Percentiles rank a stretch among this genome's conserved stretches.
Conservation (phyloP, 2,797 vertebrate genomes). For the Tokudaia tokunoshimensis region DNA sequence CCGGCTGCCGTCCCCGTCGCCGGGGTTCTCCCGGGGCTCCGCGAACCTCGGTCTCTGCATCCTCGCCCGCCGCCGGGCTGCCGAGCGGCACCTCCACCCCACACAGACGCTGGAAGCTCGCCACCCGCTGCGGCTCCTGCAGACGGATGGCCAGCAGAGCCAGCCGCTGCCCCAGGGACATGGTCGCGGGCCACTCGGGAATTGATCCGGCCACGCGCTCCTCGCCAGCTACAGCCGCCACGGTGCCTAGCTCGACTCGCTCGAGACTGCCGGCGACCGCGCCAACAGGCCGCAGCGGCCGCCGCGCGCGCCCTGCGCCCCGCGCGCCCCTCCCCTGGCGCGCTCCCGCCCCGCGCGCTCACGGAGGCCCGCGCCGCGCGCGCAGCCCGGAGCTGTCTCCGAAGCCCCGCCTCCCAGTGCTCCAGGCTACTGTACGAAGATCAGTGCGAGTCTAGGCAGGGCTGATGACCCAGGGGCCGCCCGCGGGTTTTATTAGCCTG, state of each 20-base stretch:
- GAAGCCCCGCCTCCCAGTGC: background rate
- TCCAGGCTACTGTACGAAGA: rapidly evolving
- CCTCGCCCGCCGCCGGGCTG: conserved; percentile 47
- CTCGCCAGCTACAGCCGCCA: background rate
- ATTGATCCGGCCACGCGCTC: background rate
- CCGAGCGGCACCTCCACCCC: conserved; percentile 89
- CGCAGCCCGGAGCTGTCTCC: background rate
- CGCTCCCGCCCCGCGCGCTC: conserved; percentile 41
- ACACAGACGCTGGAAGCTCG: conserved; percentile 94
- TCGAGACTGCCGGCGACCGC: conserved; percentile 22
- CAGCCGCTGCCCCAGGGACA: conserved; percentile 84
- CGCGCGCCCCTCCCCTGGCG: background rate
- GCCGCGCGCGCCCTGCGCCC: background rate
- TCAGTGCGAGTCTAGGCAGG: background rate
- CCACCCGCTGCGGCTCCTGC: conserved; percentile 94
- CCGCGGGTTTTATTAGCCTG: conserved; percentile 15
- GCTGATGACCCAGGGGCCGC: background rate
- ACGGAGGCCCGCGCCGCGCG: conserved; percentile 35
- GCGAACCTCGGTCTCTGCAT: background rate
- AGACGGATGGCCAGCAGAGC: conserved; percentile 85
- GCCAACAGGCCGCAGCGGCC: conserved; percentile 66
- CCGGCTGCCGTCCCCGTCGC: conserved; percentile 57
- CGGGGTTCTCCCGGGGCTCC: background rate
- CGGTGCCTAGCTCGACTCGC: background rate
- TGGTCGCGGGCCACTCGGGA: conserved; percentile 57